These are phyloP conservation scores for Anguilla rostrata DNA, from an alignment of 2,113 vertebrate species.

Conservation along the genomic window DNA sequence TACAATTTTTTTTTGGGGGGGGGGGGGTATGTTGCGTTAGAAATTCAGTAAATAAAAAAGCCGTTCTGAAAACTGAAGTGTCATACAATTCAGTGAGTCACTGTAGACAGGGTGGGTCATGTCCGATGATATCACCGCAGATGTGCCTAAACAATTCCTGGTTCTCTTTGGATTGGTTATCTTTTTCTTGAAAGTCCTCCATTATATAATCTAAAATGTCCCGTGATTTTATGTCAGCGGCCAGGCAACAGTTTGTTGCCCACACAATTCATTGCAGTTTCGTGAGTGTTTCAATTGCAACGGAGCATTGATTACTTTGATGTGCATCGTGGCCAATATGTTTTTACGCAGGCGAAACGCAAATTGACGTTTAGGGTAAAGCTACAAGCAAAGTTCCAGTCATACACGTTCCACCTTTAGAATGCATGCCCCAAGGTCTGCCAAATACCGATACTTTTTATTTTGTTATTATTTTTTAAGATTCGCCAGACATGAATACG, in stretches of 20 bases:
- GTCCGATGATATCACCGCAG: not conserved
- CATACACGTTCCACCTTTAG: too few species aligned
- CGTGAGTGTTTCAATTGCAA: not conserved
- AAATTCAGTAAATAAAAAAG: not conserved
- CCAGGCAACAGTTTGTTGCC: not conserved
- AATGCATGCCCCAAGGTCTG: too few species aligned
- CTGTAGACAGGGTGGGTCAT: not conserved
- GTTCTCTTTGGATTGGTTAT: not conserved
- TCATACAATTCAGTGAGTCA: not conserved
- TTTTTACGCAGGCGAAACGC: not conserved
- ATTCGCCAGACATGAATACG: not conserved
- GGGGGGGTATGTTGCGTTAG: not conserved
- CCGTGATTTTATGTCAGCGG: not conserved
- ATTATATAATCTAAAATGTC: not conserved
- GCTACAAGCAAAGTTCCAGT: too few species aligned
- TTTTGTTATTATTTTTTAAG: not conserved
- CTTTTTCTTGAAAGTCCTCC: not conserved
- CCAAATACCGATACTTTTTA: too few species aligned
- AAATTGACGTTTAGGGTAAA: not conserved
- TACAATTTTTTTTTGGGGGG: not conserved
- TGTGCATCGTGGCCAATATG: not conserved
- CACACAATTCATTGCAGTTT: not conserved
- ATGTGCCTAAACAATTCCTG: not conserved
- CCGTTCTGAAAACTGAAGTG: not conserved
- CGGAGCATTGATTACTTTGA: not conserved